These are phyloP conservation scores for Hippocampus kuda DNA, from an alignment of 2,797 vertebrate species.

Conservation along the genomic window DNA sequence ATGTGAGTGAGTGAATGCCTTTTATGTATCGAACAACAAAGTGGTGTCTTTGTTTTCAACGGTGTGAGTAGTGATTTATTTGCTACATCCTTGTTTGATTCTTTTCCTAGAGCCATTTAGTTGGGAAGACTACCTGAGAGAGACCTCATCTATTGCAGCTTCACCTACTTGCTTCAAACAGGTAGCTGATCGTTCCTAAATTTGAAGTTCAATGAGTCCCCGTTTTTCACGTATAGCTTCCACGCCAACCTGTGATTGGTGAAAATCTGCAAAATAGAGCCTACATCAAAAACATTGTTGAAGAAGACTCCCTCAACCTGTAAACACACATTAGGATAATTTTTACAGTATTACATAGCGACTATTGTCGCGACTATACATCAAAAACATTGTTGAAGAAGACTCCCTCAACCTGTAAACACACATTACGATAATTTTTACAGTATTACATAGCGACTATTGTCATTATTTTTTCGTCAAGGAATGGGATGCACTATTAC, in stretches of 20 bases:
- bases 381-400: too few species aligned
- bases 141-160: conserved; percentile 79
- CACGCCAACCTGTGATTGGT: not conserved
- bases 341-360: too few species aligned
- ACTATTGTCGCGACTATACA: too few species aligned
- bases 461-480: too few species aligned
- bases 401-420: too few species aligned
- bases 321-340: too few species aligned
- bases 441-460: too few species aligned
- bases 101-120: conserved; percentile 76
- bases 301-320: too few species aligned
- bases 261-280: too few species aligned
- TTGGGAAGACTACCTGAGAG: conserved; percentile 90
- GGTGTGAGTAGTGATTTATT: not conserved
- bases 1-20: not conserved
- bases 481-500: too few species aligned
- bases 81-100: conserved; percentile 4
- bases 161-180: conserved; percentile 87
- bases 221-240: not conserved
- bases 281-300: too few species aligned
- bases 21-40: not conserved
- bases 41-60: not conserved
- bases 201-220: not conserved
- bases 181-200: conserved; percentile 55
- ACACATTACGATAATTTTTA: too few species aligned